Evolutionary conservation across 2,113 vertebrate genomes (phyloP).

Genomic region (Morone saxatilis): DNA sequence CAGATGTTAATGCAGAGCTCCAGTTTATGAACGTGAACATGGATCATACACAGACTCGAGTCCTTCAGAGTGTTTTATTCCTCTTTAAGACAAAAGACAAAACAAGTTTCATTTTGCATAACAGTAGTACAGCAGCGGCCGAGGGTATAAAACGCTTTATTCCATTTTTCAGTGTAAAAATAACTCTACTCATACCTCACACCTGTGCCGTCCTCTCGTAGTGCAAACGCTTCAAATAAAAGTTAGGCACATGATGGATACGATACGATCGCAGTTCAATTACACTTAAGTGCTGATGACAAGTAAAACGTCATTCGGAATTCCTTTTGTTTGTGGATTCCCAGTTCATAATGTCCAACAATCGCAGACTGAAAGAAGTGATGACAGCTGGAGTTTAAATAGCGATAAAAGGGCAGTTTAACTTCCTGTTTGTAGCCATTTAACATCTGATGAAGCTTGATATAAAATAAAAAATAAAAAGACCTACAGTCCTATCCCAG

Average conservation of each 20-base stretch:
- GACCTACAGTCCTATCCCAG: not conserved
- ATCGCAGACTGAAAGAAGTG: not conserved
- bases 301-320: constrained; percentile 16
- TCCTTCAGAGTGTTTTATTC: constrained; percentile 71
- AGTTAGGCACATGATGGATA: constrained; percentile 79
- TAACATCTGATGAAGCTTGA: constrained; percentile 23
- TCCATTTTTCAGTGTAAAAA: constrained; percentile 80
- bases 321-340: constrained; percentile 14
- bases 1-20: too few species aligned
- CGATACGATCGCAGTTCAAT: constrained; percentile 62
- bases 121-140: constrained; percentile 79
- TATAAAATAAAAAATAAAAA: not conserved
- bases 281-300: constrained; percentile 72
- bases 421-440: constrained; percentile 29
- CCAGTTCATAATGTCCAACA: not conserved
- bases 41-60: not conserved
- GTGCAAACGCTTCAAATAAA: constrained; percentile 82
- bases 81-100: constrained; percentile 66
- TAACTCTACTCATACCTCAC: constrained; percentile 63
- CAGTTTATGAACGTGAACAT: not conserved
- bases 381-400: constrained; percentile 13
- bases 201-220: constrained; percentile 74
- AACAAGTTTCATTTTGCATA: constrained; percentile 75
- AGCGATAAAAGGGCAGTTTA: constrained; percentile 39
- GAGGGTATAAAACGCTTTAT: constrained; percentile 68